phyloP scores from a whole-genome alignment of 2,113 vertebrate species.

The Lampris megalopsis region DNA sequence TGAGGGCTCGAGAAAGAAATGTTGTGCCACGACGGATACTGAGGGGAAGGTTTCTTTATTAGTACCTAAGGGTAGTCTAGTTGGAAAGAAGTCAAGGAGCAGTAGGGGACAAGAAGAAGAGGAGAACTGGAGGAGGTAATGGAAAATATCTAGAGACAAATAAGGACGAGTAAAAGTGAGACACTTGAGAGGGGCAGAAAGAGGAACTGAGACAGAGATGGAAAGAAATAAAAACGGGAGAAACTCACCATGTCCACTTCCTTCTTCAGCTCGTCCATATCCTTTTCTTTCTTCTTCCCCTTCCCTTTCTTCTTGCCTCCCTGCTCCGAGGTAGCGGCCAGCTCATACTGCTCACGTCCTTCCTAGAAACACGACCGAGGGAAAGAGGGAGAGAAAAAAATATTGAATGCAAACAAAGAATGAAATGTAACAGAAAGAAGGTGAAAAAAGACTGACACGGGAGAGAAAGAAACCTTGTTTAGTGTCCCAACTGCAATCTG shows the following conservation, averaged over 20 bases:
- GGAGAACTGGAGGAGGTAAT: background rate
- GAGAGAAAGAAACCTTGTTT: background rate
- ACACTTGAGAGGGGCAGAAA: constrained; percentile 15
- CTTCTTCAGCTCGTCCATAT: constrained; percentile 98
- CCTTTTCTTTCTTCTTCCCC: constrained; percentile 88
- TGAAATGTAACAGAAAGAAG: background rate
- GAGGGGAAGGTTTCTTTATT: too few species aligned
- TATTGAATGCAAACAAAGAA: background rate
- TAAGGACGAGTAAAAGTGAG: background rate
- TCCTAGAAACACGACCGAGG: constrained; percentile 75
- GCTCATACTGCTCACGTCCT: constrained; percentile 97
- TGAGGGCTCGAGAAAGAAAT: too few species aligned
- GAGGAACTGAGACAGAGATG: background rate
- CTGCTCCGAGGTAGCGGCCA: constrained; percentile 95
- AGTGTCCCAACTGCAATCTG: background rate
- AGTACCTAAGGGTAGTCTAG: too few species aligned
- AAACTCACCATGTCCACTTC: constrained; percentile 89
- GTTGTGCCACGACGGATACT: too few species aligned
- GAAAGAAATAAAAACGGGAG: background rate
- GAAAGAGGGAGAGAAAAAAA: background rate
- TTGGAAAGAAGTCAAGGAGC: too few species aligned
- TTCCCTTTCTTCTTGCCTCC: constrained; percentile 85
- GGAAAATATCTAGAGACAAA: background rate
- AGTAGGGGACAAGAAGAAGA: background rate
- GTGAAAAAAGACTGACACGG: background rate